Evolutionary conservation across 1,140 invertebrate genomes (phyloP), one percentile per base, ranked within the genome.

Genomic region (Agrypnia vestita): DNA sequence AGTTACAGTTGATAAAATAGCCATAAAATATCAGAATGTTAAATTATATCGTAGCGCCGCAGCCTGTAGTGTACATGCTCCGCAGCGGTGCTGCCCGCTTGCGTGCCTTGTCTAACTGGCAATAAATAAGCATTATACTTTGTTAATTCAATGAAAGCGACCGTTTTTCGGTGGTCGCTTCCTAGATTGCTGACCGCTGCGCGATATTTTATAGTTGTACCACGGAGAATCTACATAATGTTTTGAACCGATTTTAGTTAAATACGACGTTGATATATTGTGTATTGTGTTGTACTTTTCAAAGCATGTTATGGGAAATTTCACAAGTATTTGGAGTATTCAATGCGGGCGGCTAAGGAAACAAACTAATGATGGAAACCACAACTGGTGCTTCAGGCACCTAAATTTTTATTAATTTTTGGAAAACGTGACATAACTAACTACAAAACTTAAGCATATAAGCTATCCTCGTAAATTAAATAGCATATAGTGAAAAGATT

Each of bases 61-160:
- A 64, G 59, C 17, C 49, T 1, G n/a, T 12, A 8, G 49, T 25
- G 25, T 35, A 35, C 25, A 35, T 35, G 25, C 25, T 35, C 1
- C 25, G 6, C 25, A 35, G 6, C 25, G 6, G 25, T 35, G n/a
- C 35, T 35, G 21, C 61, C n/a, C 61, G 73, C 55, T 82, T 35
- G 81, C 81, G 81, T 82, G 81, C 76, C 75, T 64, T 71, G 78
- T 80, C 75, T 64, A 49, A 67, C 35, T 13, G 49, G 81, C 78
- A 80, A 82, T 82, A 82, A 82, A 82, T 82, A 82, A 82, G 78
- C 81, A 82, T 82, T 82, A 82, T 82, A 82, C 81, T 82, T 82
- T 80, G 81, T 80, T 82, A 82, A 82, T 82, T 82, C 81, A 82
- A 82, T 82, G 81, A 82, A 80, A 82, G 76, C 78, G 78, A 80